Evolutionary conservation across 2,113 vertebrate species (phyloP).

Genomic region (Trogon melanurus): DNA sequence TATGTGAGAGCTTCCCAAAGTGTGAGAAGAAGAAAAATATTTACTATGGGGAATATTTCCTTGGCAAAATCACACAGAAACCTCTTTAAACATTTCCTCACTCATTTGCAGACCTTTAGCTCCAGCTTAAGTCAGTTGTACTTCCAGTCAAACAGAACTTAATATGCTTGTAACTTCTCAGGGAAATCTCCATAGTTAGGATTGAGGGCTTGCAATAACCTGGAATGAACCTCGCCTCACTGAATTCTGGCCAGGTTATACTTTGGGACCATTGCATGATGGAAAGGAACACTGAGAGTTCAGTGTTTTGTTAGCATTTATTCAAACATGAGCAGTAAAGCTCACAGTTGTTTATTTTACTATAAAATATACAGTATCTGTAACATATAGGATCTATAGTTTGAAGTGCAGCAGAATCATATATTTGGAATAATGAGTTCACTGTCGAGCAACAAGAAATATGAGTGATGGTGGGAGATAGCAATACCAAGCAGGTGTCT

Average conservation of each 20-base stretch:
- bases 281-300: neutral
- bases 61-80: neutral
- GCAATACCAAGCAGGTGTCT: neutral
- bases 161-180: neutral
- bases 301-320: neutral
- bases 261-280: neutral
- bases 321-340: neutral
- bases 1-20: neutral
- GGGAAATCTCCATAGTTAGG: neutral
- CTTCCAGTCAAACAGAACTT: neutral
- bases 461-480: neutral
- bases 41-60: neutral
- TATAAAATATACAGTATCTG: neutral
- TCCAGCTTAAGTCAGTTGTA: neutral
- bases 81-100: neutral
- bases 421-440: neutral
- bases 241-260: neutral
- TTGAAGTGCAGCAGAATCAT: neutral
- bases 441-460: neutral
- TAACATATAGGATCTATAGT: neutral
- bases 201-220: neutral
- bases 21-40: neutral
- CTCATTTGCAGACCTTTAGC: neutral
- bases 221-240: neutral
- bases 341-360: neutral